Base-by-base conservation (phyloP, 2,797 vertebrate genomes). In the Urocyon cinereoargenteus region DNA sequence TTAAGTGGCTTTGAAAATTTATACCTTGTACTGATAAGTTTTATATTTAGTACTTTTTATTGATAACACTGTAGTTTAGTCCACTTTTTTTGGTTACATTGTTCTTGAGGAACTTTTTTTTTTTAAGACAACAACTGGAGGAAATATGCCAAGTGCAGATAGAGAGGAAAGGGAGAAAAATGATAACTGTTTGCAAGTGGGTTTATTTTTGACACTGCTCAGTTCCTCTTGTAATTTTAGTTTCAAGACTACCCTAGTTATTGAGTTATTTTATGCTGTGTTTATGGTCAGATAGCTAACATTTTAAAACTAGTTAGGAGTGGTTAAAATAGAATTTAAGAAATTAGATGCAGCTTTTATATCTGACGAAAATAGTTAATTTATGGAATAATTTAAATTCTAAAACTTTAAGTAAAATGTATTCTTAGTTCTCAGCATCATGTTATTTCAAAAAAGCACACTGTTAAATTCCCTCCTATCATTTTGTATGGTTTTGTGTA, bases 141-240 rank as follows among this genome's bases (percentile, higher is more conserved):
- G 97, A 95, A 97, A 90, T 68, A 66, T 68, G 68, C 96, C 95
- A 84, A 96, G 36, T 31, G 0, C 85, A 95, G 84, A 94, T 55
- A 93, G 77, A 88, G 95, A 85, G 89, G 81, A 49, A 3, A 77
- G 16, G 19, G 95, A 85, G 78, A 89, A 87, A 53, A 93, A 57
- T 96, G 84, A 26, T 68, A 84, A 75, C 82, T 89, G 24, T 77
- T 86, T 96, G 15, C 90, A 81, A 53, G n/a, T 81, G 36, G 53
- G 53, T 64, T 62, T 96, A 62, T 72, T 94, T 96, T 96, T 92
- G 79, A 91, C 18, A 59, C n/a, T 72, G 55, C 66, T 95, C 78
- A 92, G 89, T 96, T 95, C 93, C 53, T 61, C 97, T 96, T 96
- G 68, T 88, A 93, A 73, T 93, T 93, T 82, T 86, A 89, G 21